These are phyloP conservation scores for Cromileptes altivelis DNA, from an alignment of 2,113 vertebrate species.

Conservation along the genomic window DNA sequence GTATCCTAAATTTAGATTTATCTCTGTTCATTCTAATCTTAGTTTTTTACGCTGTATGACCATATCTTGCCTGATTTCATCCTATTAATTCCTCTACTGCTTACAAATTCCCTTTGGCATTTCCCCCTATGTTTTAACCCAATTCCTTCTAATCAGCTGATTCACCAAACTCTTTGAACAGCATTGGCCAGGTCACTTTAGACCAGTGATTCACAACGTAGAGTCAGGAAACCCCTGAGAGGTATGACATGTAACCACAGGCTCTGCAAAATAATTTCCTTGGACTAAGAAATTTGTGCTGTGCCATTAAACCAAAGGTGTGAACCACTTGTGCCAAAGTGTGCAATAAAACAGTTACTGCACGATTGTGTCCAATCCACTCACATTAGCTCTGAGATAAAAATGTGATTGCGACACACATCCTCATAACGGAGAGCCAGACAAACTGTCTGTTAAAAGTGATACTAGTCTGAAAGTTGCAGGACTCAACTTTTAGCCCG, in stretches of 20 bases:
- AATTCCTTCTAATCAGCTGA: neutral
- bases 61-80: neutral
- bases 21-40: neutral
- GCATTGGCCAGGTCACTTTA: neutral
- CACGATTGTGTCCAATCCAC: constrained; percentile 4
- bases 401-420: constrained; percentile 7
- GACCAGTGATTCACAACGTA: neutral
- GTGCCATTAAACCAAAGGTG: neutral
- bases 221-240: neutral
- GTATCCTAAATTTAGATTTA: neutral
- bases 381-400: neutral
- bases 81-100: neutral
- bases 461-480: neutral
- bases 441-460: neutral
- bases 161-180: neutral
- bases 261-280: neutral
- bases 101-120: neutral
- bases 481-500: no score
- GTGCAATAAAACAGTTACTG: constrained; percentile 27
- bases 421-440: neutral
- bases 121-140: neutral
- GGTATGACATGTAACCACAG: neutral
- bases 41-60: neutral
- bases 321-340: neutral
- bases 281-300: neutral